A percentile compares a stretch with the other conserved stretches of the same genome.
These are phyloP conservation scores for Aromia moschata DNA, from an alignment of 2,888 invertebrate species.

Conservation along the genomic window DNA sequence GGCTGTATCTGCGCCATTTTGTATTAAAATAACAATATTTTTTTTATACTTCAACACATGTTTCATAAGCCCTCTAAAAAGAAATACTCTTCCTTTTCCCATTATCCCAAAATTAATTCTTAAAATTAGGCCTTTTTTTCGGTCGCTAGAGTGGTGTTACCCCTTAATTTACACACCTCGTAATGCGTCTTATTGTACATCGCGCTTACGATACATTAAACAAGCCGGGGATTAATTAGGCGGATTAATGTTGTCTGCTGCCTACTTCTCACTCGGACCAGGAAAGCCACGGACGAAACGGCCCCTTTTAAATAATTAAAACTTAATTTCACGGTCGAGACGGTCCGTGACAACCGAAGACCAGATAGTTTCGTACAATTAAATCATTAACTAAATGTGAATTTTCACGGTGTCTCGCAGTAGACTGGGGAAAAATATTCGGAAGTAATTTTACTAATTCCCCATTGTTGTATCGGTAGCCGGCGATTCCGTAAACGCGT, in stretches of 20 bases:
- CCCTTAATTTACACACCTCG: no score
- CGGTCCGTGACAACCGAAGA: slow-evolving; percentile 51
- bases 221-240: slow-evolving; percentile 38
- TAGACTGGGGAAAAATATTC: slow-evolving; percentile 46
- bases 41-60: no score
- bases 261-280: slow-evolving; percentile 42
- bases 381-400: slow-evolving; percentile 59
- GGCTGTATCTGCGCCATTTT: no score
- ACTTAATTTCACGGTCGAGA: slow-evolving; percentile 58
- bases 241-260: slow-evolving; percentile 41
- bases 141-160: no score
- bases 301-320: slow-evolving; percentile 57
- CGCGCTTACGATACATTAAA: slow-evolving; percentile 20
- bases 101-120: no score
- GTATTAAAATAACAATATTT: no score
- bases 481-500: slow-evolving; percentile 33
- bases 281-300: slow-evolving; percentile 48
- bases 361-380: slow-evolving; percentile 53
- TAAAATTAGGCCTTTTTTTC: no score
- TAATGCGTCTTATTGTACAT: no score
- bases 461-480: slow-evolving; percentile 46
- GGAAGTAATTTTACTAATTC: slow-evolving; percentile 52
- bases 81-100: no score
- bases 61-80: no score
- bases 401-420: slow-evolving; percentile 53